phyloP scores from a whole-genome alignment of 2,888 invertebrate genomes.

The Fragum fragum region DNA sequence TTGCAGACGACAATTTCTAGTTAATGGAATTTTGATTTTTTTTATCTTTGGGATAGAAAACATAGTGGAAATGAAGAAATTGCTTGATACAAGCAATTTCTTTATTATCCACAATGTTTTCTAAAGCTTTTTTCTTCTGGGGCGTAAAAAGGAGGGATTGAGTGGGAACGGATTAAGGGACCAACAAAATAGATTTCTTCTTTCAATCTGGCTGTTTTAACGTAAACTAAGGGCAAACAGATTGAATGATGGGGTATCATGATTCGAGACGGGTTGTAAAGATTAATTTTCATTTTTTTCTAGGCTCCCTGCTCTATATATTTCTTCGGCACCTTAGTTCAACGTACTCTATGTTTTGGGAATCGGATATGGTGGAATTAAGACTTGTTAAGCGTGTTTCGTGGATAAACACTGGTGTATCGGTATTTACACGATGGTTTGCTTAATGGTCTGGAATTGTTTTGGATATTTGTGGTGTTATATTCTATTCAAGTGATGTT shows the following conservation, averaged over 20 bases:
- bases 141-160: too few species aligned
- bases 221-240: too few species aligned
- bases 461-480: neutral
- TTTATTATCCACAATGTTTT: too few species aligned
- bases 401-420: neutral
- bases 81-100: too few species aligned
- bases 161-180: too few species aligned
- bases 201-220: too few species aligned
- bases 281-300: neutral
- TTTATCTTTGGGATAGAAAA: too few species aligned
- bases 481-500: neutral
- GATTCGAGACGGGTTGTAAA: neutral
- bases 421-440: neutral
- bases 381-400: neutral
- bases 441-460: slow-evolving; percentile 2
- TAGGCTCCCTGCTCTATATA: neutral
- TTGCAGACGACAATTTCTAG: too few species aligned
- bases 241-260: neutral
- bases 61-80: too few species aligned
- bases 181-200: too few species aligned
- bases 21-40: too few species aligned
- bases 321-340: neutral
- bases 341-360: neutral
- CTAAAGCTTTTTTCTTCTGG: too few species aligned
- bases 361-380: slow-evolving; percentile 3